Evolutionary conservation across 2,797 vertebrate genomes (phyloP).

Genomic region (Carapus acus): DNA sequence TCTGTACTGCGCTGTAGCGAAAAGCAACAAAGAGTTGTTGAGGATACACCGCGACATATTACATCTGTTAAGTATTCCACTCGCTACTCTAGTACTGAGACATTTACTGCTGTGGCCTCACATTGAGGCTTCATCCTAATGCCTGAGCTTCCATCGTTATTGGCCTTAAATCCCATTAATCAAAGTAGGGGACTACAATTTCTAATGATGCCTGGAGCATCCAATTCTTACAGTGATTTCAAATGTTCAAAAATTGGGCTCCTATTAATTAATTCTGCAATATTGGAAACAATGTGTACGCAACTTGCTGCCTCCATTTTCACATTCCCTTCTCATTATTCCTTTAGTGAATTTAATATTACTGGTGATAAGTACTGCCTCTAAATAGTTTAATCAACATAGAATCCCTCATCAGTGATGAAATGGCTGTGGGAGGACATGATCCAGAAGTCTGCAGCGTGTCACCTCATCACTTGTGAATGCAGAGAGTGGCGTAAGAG

Average conservation of each 20-base stretch:
- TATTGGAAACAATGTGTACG: constrained; percentile 46
- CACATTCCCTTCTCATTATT: constrained; percentile 58
- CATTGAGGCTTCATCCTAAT: constrained; percentile 24
- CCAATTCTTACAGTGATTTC: constrained; percentile 23
- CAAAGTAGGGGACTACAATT: constrained; percentile 43
- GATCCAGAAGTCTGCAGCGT: constrained; percentile 15
- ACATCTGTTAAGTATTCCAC: constrained; percentile 20
- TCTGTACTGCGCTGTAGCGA: constrained; percentile 21
- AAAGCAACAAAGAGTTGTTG: constrained; percentile 26
- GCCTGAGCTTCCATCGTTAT: constrained; percentile 31
- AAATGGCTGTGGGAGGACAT: constrained; percentile 25
- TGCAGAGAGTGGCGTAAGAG: constrained; percentile 32
- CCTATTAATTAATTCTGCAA: constrained; percentile 52
- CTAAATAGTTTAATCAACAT: constrained; percentile 59
- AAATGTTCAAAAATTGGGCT: constrained; percentile 27
- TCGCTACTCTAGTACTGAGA: constrained; percentile 16
- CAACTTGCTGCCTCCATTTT: constrained; percentile 42
- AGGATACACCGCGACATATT: constrained; percentile 14
- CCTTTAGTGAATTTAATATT: constrained; percentile 66
- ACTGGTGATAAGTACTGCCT: constrained; percentile 58
- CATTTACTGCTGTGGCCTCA: constrained; percentile 35
- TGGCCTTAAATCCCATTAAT: constrained; percentile 45
- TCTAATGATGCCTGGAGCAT: constrained; percentile 13
- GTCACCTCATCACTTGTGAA: constrained; percentile 46
- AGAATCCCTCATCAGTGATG: constrained; percentile 35